Conservation (phyloP, 92 coral and sea anemone genomes). For the Chrysogorgia sp. region DNA sequence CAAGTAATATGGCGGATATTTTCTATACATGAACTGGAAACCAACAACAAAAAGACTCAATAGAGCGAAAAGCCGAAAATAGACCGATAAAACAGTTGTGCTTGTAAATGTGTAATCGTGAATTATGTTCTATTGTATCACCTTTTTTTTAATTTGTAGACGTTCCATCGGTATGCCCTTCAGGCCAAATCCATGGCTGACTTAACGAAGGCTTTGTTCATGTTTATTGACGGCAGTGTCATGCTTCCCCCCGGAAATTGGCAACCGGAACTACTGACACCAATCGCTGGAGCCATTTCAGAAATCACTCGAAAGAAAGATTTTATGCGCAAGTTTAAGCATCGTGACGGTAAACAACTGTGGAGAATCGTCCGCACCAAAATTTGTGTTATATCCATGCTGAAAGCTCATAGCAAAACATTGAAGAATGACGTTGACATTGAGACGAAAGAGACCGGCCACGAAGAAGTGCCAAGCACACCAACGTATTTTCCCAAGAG, state of each 20-base stretch:
- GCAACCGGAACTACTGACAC: slow-evolving; percentile 40
- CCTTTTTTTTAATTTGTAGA: not conserved
- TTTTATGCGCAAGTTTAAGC: slow-evolving; percentile 20
- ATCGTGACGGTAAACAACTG: slow-evolving; percentile 31
- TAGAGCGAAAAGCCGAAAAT: no score
- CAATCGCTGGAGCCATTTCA: slow-evolving; percentile 30
- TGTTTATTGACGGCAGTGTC: slow-evolving; percentile 41
- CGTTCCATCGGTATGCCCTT: slow-evolving; percentile 2
- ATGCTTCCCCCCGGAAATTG: slow-evolving; percentile 43
- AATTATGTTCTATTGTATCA: not conserved
- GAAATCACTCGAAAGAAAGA: slow-evolving; percentile 31
- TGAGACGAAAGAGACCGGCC: not conserved
- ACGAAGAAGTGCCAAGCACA: not conserved
- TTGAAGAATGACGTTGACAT: not conserved
- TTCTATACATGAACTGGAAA: no score
- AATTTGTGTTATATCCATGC: slow-evolving; percentile 26
- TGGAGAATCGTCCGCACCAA: slow-evolving; percentile 42
- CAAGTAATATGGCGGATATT: no score
- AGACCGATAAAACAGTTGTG: no score
- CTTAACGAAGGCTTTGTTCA: slow-evolving; percentile 29
- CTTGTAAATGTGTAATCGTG: not conserved
- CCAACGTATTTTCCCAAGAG: slow-evolving; percentile 25
- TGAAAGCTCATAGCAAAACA: slow-evolving; percentile 17
- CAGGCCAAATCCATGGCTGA: slow-evolving; percentile 21
- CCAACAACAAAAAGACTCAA: no score